These are phyloP conservation scores for Campoletis raptor DNA, from an alignment of 2,888 invertebrate genomes.

Conservation along the genomic window DNA sequence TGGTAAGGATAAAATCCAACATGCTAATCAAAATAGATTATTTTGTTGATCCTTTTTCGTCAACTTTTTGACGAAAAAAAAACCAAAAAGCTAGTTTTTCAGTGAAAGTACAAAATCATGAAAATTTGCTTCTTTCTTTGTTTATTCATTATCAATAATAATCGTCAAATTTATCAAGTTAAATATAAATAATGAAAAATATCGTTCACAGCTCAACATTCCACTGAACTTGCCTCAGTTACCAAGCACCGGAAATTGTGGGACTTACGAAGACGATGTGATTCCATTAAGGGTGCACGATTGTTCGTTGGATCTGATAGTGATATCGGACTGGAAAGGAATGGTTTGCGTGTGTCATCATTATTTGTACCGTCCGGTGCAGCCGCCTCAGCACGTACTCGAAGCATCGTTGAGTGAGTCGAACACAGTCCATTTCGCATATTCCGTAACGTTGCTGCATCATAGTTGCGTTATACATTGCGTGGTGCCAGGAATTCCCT, in stretches of 20 bases:
- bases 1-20: slow-evolving; percentile 86
- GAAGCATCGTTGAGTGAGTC: slow-evolving; percentile 85
- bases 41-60: slow-evolving; percentile 3
- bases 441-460: slow-evolving; percentile 93
- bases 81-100: neutral
- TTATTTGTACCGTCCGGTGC: slow-evolving; percentile 91
- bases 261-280: slow-evolving; percentile 92
- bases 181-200: neutral
- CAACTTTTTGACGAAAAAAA: neutral
- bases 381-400: slow-evolving; percentile 84
- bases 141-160: too few species aligned
- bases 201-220: slow-evolving; percentile 90
- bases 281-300: slow-evolving; percentile 93
- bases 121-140: too few species aligned
- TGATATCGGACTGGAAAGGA: slow-evolving; percentile 91
- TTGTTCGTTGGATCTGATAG: slow-evolving; percentile 92
- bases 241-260: slow-evolving; percentile 87
- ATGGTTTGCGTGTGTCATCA: slow-evolving; percentile 93
- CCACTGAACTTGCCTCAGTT: slow-evolving; percentile 92
- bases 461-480: slow-evolving; percentile 94
- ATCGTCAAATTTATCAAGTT: neutral
- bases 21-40: neutral
- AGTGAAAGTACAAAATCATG: too few species aligned
- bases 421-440: slow-evolving; percentile 92
- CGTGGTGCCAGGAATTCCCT: slow-evolving; percentile 92